Conservation (phyloP, 2,888 invertebrate species). For the Aromia moschata region DNA sequence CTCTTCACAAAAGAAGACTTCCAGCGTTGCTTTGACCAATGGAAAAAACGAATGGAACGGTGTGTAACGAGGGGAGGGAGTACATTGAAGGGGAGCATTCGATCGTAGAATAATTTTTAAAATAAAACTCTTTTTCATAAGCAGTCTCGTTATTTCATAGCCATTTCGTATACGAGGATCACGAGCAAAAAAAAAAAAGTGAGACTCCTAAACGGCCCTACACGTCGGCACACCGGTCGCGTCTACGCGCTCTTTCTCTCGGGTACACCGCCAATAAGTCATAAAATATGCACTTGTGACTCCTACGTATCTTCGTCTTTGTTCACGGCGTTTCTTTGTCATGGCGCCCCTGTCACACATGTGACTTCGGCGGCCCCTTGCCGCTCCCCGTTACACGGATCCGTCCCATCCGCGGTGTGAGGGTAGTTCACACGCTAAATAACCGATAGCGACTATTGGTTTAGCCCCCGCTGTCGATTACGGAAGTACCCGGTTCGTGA, state of each 20-base stretch:
- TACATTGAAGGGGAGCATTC: no score
- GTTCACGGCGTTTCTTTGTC: conserved; percentile 40
- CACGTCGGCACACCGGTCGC: conserved; percentile 10
- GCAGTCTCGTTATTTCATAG: no score
- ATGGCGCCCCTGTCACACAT: conserved; percentile 42
- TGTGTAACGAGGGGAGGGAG: no score
- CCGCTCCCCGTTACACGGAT: conserved; percentile 33
- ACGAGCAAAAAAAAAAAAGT: no score
- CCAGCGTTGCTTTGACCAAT: no score
- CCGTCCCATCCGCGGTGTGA: conserved; percentile 33
- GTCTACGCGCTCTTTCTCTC: conserved; percentile 15
- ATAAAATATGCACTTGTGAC: conserved; percentile 55
- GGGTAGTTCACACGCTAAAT: conserved; percentile 41
- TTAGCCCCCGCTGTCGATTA: conserved; percentile 31
- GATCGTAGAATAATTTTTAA: no score
- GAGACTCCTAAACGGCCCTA: conserved; percentile 6
- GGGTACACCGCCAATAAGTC: conserved; percentile 53
- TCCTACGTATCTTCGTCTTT: conserved; percentile 43
- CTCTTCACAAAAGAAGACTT: no score
- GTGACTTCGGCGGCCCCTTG: conserved; percentile 38
- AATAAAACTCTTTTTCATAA: no score
- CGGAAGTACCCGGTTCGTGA: conserved; percentile 39
- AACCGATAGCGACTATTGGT: conserved; percentile 40
- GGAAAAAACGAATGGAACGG: no score
- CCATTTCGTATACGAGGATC: no score